A percentile compares a stretch with the other conserved stretches of the same genome.
phyloP scores from a whole-genome alignment of 2,888 invertebrate genomes.

The Harpalus rubripes region DNA sequence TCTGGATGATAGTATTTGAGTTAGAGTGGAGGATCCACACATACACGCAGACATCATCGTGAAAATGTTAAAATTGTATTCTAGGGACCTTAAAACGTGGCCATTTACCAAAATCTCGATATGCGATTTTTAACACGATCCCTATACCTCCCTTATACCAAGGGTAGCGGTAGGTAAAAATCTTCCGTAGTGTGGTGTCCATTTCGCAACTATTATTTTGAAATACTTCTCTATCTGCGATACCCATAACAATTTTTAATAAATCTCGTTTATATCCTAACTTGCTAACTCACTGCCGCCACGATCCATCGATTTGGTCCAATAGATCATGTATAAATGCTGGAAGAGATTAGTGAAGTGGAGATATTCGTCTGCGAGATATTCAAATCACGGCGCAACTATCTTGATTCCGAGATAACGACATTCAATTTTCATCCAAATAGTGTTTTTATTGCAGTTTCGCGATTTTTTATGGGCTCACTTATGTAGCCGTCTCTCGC shows the following conservation, averaged over 20 bases:
- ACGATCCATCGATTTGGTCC: background rate
- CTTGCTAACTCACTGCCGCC: background rate
- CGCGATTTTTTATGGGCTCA: constrained; percentile 61
- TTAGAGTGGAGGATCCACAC: no score
- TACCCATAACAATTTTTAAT: background rate
- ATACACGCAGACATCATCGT: no score
- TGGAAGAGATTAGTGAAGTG: constrained; percentile 55
- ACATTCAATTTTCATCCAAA: constrained; percentile 66
- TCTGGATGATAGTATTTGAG: no score
- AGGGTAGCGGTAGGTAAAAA: no score
- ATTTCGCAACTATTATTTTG: background rate
- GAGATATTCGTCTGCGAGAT: constrained; percentile 18
- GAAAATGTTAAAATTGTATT: no score
- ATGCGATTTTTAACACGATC: no score
- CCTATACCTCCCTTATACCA: no score
- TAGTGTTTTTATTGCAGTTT: constrained; percentile 67
- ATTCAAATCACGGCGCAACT: constrained; percentile 56
- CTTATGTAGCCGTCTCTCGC: constrained; percentile 48
- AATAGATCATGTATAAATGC: constrained; percentile 61
- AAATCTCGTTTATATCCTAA: background rate
- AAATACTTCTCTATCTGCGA: background rate
- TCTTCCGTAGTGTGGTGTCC: background rate
- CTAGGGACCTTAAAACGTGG: no score
- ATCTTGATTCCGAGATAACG: constrained; percentile 66
- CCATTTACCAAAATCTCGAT: no score